Evolutionary conservation across 2,797 vertebrate species (phyloP).

Genomic region (Apogon hyalosoma): DNA sequence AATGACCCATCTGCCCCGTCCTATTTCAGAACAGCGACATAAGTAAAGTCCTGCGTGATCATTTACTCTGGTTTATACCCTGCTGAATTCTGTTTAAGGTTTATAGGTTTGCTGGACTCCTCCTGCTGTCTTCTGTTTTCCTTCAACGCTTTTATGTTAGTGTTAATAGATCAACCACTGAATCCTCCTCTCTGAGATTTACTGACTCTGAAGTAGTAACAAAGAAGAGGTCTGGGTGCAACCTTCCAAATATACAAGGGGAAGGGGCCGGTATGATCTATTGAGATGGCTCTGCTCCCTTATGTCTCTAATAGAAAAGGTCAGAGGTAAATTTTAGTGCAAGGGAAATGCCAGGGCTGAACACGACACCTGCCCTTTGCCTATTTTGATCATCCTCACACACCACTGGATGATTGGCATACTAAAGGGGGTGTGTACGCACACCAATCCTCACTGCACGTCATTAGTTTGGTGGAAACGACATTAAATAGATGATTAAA

Average conservation of each 20-base stretch:
- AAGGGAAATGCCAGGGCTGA: constrained; percentile 68
- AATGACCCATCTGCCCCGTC: constrained; percentile 46
- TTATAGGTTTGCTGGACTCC: constrained; percentile 15
- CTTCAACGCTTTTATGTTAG: constrained; percentile 27
- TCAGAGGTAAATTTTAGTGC: constrained; percentile 78
- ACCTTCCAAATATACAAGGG: constrained; percentile 15
- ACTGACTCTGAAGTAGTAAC: constrained; percentile 22
- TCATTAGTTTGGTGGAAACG: no score
- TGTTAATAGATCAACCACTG: constrained; percentile 40
- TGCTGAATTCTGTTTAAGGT: constrained; percentile 39
- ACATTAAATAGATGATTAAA: not conserved
- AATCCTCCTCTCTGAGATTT: constrained; percentile 27
- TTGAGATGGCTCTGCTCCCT: constrained; percentile 44
- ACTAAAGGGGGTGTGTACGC: constrained; percentile 53
- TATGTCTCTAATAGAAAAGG: constrained; percentile 76
- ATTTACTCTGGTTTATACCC: constrained; percentile 28
- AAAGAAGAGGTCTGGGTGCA: constrained; percentile 10
- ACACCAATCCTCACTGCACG: constrained; percentile 13
- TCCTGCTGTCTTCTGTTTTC: constrained; percentile 8
- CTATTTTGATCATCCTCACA: constrained; percentile 81
- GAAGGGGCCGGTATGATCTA: constrained; percentile 34
- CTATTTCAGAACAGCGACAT: constrained; percentile 20
- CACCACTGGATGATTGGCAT: constrained; percentile 70
- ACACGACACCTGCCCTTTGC: constrained; percentile 84
- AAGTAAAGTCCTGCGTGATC: constrained; percentile 29